phyloP scores from a whole-genome alignment of 2,113 vertebrate species.

The Carassius carassius region DNA sequence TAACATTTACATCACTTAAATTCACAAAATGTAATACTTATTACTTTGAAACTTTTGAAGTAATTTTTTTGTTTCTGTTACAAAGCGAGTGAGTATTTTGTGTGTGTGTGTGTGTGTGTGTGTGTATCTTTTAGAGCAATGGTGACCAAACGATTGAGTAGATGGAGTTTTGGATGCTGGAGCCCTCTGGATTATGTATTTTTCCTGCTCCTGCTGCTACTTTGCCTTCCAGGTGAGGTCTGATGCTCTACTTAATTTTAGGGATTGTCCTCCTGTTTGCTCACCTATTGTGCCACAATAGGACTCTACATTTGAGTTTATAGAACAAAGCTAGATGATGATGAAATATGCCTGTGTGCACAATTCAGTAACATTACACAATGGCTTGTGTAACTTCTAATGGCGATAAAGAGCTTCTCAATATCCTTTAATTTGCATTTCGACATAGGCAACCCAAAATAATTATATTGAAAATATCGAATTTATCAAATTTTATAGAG shows the following conservation, averaged over 20 bases:
- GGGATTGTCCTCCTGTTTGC: constrained; percentile 9
- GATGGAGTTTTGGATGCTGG: neutral
- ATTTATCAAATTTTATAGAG: neutral
- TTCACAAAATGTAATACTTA: too few species aligned
- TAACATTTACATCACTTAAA: too few species aligned
- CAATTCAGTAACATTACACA: neutral
- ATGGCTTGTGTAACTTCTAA: neutral
- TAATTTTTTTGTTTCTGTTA: neutral
- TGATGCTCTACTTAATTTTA: neutral
- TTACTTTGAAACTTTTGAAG: neutral
- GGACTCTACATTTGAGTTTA: neutral
- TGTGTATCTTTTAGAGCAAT: constrained; percentile 39
- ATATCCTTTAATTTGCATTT: neutral
- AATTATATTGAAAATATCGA: neutral
- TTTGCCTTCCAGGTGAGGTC: constrained; percentile 29
- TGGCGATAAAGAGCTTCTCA: neutral
- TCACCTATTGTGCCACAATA: neutral
- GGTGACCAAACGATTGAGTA: neutral
- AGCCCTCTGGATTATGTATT: constrained; percentile 9
- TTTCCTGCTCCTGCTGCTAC: neutral
- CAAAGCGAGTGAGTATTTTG: neutral
- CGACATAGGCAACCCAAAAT: neutral
- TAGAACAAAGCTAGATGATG: neutral
- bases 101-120: too few species aligned
- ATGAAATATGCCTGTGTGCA: neutral